Base-by-base conservation (phyloP, 2,888 invertebrate genomes). In the Melanostoma mellinum region DNA sequence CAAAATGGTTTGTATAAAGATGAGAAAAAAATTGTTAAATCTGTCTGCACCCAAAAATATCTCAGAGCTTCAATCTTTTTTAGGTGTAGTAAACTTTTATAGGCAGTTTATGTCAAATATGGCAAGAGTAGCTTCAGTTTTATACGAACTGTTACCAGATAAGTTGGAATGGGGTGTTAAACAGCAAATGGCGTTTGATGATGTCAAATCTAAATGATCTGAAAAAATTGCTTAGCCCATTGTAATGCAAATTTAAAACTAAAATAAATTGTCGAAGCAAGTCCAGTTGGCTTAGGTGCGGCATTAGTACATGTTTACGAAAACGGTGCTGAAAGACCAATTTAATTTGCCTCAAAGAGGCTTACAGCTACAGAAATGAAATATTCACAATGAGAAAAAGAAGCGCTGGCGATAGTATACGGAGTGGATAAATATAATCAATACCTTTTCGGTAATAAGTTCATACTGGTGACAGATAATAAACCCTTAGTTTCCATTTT, bases 1-100 rank as follows among this genome's bases (percentile, higher is more conserved):
- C 32, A 53, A 44, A 38, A 61, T 8, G 72, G 46, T 32, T 6
- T 73, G 46, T 65, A 73, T 32, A 68, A 68, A 44, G 55, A 68
- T n/a, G 36, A 42, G n/a, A 68, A 44, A 55, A 55, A 68, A 3
- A 10, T 68, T 3, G 55, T 36, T 42, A 42, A 67, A 67, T 4
- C 30, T 67, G n/a, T 42, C 67, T 2, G 32, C 67, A 5, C 52
- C 67, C 4, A 48, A 46, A 52, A 71, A 60, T 60, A 42, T 71
- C 3, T 9, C 6, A 40, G 71, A 72, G 30, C 38, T 72, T 20
- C 87, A 33, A 85, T 87, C 88, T 3, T 89, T 88, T 75, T 50
- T 87, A 2, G 89, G 90, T 0, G 86, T 89, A 69, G 81, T 89
- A 1, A 90, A 90, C 77, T 91, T 89, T 82, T 90, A 90, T 75